Evolutionary conservation across 2,113 vertebrate species (phyloP).

Genomic region (Lophotis ruficrista): DNA sequence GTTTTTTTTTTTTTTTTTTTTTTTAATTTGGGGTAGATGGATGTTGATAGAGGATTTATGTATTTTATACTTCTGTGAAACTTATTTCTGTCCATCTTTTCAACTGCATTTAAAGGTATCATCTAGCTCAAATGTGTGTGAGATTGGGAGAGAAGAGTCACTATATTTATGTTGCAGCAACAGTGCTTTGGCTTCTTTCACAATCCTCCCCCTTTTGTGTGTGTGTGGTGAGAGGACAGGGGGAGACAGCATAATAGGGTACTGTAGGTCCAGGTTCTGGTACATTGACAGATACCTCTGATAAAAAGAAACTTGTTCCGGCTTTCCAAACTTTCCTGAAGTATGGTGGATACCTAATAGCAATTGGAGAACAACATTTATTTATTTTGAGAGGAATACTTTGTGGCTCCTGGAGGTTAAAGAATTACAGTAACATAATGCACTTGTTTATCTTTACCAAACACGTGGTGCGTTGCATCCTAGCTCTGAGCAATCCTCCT

Average conservation of each 20-base stretch:
- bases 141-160: background rate
- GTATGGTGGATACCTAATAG: background rate
- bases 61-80: background rate
- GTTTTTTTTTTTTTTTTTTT: background rate
- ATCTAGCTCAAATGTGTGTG: background rate
- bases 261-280: background rate
- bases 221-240: background rate
- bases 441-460: constrained; percentile 49
- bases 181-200: background rate
- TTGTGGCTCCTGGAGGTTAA: background rate
- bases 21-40: background rate
- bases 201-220: background rate
- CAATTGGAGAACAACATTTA: background rate
- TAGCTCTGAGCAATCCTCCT: constrained; percentile 52
- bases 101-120: background rate
- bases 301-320: background rate
- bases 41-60: background rate
- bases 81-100: background rate
- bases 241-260: background rate
- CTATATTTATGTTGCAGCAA: background rate
- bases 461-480: constrained; percentile 30
- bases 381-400: constrained; percentile 34
- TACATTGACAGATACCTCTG: background rate
- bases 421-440: constrained; percentile 17
- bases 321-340: background rate